A percentile compares a stretch with the other conserved stretches of the same genome.
Evolutionary conservation across 2,797 vertebrate genomes (phyloP).

Genomic region (Hafferia zeledoni): DNA sequence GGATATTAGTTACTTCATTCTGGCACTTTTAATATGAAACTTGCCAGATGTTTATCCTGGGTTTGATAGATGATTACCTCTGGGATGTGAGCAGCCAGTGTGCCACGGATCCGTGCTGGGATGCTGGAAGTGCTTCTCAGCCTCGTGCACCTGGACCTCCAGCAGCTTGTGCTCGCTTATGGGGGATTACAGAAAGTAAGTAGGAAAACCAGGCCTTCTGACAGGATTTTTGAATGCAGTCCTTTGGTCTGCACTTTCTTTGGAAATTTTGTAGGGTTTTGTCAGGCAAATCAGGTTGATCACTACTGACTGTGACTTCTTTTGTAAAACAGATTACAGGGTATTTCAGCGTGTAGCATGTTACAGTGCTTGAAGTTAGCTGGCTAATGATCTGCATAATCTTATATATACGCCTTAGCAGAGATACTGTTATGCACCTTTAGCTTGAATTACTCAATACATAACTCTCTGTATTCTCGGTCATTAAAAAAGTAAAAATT

Average conservation of each 20-base stretch:
- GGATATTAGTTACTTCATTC: conserved; percentile 8
- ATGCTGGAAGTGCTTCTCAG: not conserved
- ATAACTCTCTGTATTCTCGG: not conserved
- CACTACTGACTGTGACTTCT: not conserved
- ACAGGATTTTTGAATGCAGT: not conserved
- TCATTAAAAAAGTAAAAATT: not conserved
- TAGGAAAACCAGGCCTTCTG: not conserved
- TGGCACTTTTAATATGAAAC: not conserved
- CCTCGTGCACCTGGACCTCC: not conserved
- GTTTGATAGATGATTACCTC: not conserved
- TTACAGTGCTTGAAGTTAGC: not conserved
- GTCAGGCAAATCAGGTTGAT: not conserved
- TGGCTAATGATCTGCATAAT: conserved; percentile 3
- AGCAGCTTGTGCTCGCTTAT: not conserved
- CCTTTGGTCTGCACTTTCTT: not conserved
- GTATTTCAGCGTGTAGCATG: not conserved
- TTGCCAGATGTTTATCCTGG: not conserved
- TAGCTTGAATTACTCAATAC: not conserved
- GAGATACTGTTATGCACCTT: not conserved
- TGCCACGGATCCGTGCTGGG: not conserved
- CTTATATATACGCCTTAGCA: not conserved
- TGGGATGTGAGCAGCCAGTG: not conserved
- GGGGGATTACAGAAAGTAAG: not conserved
- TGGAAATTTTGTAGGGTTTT: not conserved
- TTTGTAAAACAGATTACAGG: conserved; percentile 2